Evolutionary conservation across 1,140 invertebrate genomes (phyloP).

Genomic region (Cotesia typhae): DNA sequence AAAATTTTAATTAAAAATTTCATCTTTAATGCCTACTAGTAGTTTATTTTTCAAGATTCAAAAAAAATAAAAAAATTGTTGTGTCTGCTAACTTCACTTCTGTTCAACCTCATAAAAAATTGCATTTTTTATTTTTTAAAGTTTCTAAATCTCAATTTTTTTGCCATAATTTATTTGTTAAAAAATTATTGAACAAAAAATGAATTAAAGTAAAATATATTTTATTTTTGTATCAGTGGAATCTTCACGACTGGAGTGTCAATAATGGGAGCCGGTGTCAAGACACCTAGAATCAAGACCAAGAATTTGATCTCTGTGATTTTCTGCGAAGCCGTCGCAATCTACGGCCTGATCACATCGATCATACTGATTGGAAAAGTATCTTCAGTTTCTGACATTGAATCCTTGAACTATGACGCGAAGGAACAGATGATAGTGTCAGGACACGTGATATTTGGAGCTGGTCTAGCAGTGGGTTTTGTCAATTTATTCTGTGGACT

Average conservation of each 20-base stretch:
- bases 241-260: conserved; percentile 96
- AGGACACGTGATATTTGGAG: conserved; percentile 95
- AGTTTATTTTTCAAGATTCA: too few relatives aligned
- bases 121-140: too few relatives aligned
- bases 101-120: too few relatives aligned
- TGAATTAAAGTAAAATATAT: too few relatives aligned
- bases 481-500: conserved; percentile 96
- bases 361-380: conserved; percentile 88
- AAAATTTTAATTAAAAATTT: too few relatives aligned
- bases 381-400: too few relatives aligned
- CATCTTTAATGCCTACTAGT: too few relatives aligned
- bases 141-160: too few relatives aligned
- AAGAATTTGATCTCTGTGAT: conserved; percentile 99
- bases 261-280: conserved; percentile 97
- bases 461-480: conserved; percentile 91
- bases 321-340: conserved; percentile 98
- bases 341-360: conserved; percentile 98
- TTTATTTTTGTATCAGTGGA: conserved; percentile 67
- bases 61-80: too few relatives aligned
- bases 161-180: too few relatives aligned
- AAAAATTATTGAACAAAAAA: neutral
- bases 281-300: conserved; percentile 98
- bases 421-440: conserved; percentile 63
- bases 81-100: too few relatives aligned
- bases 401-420: conserved; percentile 69